These are phyloP conservation scores for Callyntrura guangdongensis DNA, from an alignment of 2,888 invertebrate genomes.

Conservation along the genomic window DNA sequence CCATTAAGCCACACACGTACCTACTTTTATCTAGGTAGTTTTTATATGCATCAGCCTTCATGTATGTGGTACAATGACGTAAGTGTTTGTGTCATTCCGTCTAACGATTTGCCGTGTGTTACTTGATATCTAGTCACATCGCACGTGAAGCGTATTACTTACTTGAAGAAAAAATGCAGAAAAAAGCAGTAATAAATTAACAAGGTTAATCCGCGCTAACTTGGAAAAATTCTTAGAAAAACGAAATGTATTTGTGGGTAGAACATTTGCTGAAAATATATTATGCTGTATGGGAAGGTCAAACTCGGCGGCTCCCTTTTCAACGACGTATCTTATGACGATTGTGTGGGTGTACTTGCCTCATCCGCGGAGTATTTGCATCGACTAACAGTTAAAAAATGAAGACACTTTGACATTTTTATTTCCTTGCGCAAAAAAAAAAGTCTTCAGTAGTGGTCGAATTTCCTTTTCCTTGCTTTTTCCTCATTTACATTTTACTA, in stretches of 20 bases:
- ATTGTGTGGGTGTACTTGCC: slow-evolving; percentile 1
- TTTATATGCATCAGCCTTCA: no score
- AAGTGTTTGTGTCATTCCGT: neutral
- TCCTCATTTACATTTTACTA: neutral
- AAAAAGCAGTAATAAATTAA: no score
- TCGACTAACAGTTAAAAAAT: neutral
- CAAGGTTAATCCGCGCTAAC: no score
- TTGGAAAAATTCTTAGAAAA: neutral
- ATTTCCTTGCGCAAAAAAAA: neutral
- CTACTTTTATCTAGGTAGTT: no score
- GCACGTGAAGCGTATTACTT: no score
- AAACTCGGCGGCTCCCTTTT: neutral
- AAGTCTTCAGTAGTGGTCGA: neutral
- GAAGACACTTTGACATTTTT: slow-evolving; percentile 32
- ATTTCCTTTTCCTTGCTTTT: slow-evolving; percentile 8
- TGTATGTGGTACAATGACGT: neutral
- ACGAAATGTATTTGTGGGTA: neutral
- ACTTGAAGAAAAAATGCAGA: no score
- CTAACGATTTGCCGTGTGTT: no score
- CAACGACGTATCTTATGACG: neutral
- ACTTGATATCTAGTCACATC: no score
- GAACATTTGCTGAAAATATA: neutral
- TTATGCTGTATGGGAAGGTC: neutral
- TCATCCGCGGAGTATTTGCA: neutral
- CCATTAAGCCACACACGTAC: slow-evolving; percentile 1